Evolutionary conservation across 1,140 invertebrate genomes (phyloP), one percentile per base, ranked within the genome.

Genomic region (Lerema accius): DNA sequence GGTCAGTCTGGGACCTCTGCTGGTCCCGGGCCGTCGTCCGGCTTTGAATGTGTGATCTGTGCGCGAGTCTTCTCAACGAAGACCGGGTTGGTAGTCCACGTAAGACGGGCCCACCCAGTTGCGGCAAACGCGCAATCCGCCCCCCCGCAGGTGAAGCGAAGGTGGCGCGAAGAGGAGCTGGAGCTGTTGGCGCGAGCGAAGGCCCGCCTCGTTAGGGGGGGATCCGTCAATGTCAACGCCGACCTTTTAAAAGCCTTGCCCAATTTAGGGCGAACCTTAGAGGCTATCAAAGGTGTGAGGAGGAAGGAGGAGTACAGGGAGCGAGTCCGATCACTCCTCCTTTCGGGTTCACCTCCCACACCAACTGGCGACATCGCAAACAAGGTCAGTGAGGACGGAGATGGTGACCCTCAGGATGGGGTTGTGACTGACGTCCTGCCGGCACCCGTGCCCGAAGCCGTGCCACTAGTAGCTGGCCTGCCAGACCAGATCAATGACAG

Each of bases 221-320:
- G 35, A n/a, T 37, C 35, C 10, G 35, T 11, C 35, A 37, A 37
- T 11, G 11, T 37, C 10, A 37, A 66, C 35, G 26, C 56, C 17
- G 45, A 65, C 17, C 49, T 68, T 14, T 14, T 63, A 11, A 48
- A 42, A 32, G 56, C 49, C 14, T 4, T 64, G 17, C 56, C 71
- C 23, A 23, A 35, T 6, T 32, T 69, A 28, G 39, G 55, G 7
- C 39, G 73, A 14, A 50, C 64, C 7, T 23, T 71, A 4, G 69
- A 71, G 42, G 65, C 63, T 6, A 68, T 78, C 0, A 72, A 78
- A 32, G 67, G 64, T 15, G 63, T 68, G 48, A 26, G 72, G 11
- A 17, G 67, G 19, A 56, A 49, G 23, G 49, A 43, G 2, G 16
- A 43, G 0, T 73, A 77, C 46, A 69, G 60, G 62, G 58, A 65